phyloP scores from a whole-genome alignment of 2,888 invertebrate species.

The Proisotoma minuta region DNA sequence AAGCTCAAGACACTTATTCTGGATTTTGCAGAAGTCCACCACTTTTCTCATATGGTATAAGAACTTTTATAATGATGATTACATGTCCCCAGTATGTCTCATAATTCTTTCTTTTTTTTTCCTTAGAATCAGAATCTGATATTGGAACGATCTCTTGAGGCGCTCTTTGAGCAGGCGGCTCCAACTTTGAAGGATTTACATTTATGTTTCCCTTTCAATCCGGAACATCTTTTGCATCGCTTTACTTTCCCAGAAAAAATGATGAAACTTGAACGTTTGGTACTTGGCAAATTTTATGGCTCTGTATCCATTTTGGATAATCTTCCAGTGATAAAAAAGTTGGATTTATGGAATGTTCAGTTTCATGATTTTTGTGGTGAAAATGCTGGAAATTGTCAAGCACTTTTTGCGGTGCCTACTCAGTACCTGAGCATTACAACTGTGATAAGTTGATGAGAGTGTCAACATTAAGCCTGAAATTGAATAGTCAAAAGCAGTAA shows the following conservation, averaged over 20 bases:
- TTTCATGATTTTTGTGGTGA: slow-evolving; percentile 26
- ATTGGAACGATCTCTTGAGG: slow-evolving; percentile 23
- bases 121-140: slow-evolving; percentile 24
- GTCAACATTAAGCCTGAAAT: slow-evolving; percentile 10
- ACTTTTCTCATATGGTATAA: background rate
- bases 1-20: slow-evolving; percentile 28
- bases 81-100: background rate
- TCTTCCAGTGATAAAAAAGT: slow-evolving; percentile 31
- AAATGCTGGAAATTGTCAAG: background rate
- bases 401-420: slow-evolving; percentile 33
- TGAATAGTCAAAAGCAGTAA: no score
- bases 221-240: slow-evolving; percentile 21
- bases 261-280: slow-evolving; percentile 25
- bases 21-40: slow-evolving; percentile 29
- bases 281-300: slow-evolving; percentile 29
- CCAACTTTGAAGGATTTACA: slow-evolving; percentile 25
- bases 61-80: background rate
- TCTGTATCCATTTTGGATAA: slow-evolving; percentile 26
- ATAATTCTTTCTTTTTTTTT: slow-evolving; percentile 5
- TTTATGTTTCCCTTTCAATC: slow-evolving; percentile 30
- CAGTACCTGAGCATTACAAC: slow-evolving; percentile 35
- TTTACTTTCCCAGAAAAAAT: slow-evolving; percentile 29
- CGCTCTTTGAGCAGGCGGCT: slow-evolving; percentile 3
- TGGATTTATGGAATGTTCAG: slow-evolving; percentile 36
- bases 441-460: slow-evolving; percentile 31